phyloP scores from a whole-genome alignment of 2,888 invertebrate species.

The Aleiodes testaceus region DNA sequence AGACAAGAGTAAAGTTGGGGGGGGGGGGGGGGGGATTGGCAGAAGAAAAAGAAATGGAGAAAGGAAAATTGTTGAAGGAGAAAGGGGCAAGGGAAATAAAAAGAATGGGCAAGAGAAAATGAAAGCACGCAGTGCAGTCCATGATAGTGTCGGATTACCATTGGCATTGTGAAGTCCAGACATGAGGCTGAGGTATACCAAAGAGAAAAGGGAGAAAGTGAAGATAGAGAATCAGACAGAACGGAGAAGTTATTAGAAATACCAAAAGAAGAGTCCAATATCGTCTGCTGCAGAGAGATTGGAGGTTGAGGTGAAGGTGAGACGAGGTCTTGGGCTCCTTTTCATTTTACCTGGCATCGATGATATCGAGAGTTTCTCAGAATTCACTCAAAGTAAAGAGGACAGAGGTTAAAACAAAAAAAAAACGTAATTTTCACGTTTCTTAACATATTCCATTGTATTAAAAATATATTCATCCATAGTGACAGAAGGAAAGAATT shows the following conservation, averaged over 20 bases:
- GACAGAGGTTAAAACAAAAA: background rate
- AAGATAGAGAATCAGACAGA: conserved; percentile 45
- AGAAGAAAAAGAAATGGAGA: conserved; percentile 35
- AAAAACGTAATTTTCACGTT: too few relatives aligned
- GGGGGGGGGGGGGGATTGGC: conserved; percentile 35
- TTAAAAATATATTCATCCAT: too few relatives aligned
- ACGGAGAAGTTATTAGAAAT: conserved; percentile 67
- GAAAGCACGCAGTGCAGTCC: conserved; percentile 45
- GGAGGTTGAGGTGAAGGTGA: conserved; percentile 50
- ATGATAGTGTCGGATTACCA: conserved; percentile 66
- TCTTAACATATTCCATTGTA: too few relatives aligned
- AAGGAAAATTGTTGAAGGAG: conserved; percentile 31
- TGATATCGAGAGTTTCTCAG: conserved; percentile 41
- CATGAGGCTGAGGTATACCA: conserved; percentile 52
- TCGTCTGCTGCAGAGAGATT: conserved; percentile 44
- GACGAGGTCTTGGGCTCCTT: conserved; percentile 42
- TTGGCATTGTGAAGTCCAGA: conserved; percentile 64
- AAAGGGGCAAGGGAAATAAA: conserved; percentile 19
- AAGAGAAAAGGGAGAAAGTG: conserved; percentile 51
- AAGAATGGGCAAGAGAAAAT: conserved; percentile 35
- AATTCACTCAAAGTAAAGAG: conserved; percentile 15
- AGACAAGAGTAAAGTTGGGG: conserved; percentile 27
- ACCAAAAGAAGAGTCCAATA: conserved; percentile 57
- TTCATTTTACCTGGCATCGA: conserved; percentile 42
- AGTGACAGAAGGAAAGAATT: too few relatives aligned